A percentile compares a stretch with the other conserved stretches of the same genome.
phyloP scores from a whole-genome alignment of 2,888 invertebrate species.

The Zonitis immaculata region DNA sequence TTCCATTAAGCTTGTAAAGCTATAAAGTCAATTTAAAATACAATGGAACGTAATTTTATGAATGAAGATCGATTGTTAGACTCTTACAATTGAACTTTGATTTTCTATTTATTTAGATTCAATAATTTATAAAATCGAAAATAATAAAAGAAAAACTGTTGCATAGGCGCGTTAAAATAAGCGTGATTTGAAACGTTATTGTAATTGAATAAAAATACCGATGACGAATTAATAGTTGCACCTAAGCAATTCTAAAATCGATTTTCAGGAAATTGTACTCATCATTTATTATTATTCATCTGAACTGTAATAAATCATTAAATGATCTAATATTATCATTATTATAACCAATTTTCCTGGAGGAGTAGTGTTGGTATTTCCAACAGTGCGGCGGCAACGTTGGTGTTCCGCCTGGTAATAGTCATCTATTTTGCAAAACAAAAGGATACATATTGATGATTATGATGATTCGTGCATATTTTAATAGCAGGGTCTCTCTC shows the following conservation, averaged over 20 bases:
- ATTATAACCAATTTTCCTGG: neutral
- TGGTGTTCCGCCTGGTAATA: constrained; percentile 37
- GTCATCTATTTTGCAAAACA: constrained; percentile 26
- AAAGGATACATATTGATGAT: constrained; percentile 13
- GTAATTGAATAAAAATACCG: too few relatives aligned
- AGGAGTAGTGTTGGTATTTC: constrained; percentile 29
- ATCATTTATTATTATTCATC: neutral
- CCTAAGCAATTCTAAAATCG: neutral
- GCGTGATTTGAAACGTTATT: too few relatives aligned
- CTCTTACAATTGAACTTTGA: neutral
- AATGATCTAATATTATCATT: too few relatives aligned
- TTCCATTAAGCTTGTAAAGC: neutral
- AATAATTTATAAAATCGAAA: neutral
- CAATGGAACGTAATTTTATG: neutral
- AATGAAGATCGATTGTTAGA: neutral
- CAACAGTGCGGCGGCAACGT: constrained; percentile 32
- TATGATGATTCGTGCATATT: constrained; percentile 26
- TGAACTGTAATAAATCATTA: constrained; percentile 8
- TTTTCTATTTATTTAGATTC: neutral
- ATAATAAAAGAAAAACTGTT: too few relatives aligned
- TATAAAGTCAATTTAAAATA: neutral
- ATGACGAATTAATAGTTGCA: neutral
- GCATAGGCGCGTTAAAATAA: too few relatives aligned
- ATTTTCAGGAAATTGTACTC: neutral
- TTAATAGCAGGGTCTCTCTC: constrained; percentile 13